These are phyloP conservation scores for Ginglymostoma cirratum DNA, from an alignment of 2,113 vertebrate species.

Conservation along the genomic window DNA sequence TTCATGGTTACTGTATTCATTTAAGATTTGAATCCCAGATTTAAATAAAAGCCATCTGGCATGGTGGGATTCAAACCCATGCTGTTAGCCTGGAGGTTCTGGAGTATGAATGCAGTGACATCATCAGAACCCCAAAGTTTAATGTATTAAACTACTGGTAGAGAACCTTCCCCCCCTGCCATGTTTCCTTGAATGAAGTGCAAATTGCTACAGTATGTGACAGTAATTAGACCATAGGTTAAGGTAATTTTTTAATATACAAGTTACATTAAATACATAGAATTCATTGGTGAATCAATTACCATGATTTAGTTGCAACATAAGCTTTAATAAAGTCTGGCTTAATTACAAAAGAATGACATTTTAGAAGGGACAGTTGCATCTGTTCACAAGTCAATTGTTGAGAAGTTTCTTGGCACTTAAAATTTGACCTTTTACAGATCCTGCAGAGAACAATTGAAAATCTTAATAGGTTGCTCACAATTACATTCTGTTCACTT, in stretches of 20 bases:
- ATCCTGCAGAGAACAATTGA: background rate
- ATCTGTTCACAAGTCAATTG: background rate
- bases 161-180: background rate
- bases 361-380: constrained; percentile 30
- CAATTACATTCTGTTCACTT: background rate
- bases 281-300: constrained; percentile 57
- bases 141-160: background rate
- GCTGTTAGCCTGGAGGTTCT: too few relatives aligned
- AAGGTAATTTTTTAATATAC: constrained; percentile 46
- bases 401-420: background rate
- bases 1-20: too few relatives aligned
- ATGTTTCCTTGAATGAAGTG: background rate
- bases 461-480: background rate
- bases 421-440: background rate
- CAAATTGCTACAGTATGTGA: background rate
- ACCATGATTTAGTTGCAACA: constrained; percentile 57
- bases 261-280: constrained; percentile 65
- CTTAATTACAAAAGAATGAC: constrained; percentile 41
- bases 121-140: background rate
- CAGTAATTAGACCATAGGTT: constrained; percentile 35
- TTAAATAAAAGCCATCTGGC: too few relatives aligned
- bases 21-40: too few relatives aligned
- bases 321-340: constrained; percentile 41
- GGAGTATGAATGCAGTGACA: too few relatives aligned
- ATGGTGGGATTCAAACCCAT: too few relatives aligned